A percentile compares a stretch with the other conserved stretches of the same genome.
Conservation (phyloP, 2,888 invertebrate species). For the Ceramica pisi region DNA sequence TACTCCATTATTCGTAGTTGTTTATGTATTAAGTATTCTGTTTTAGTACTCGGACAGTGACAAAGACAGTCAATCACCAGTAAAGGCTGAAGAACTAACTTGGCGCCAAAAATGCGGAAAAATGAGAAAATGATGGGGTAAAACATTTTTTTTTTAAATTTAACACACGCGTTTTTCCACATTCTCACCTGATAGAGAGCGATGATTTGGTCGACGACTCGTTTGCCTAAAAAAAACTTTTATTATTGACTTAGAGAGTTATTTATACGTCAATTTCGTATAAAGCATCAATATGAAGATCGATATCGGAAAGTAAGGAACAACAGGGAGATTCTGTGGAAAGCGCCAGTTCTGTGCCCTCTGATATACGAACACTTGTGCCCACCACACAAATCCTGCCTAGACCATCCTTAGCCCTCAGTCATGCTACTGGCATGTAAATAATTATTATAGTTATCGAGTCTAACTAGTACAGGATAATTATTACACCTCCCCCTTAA, state of each 20-base stretch:
- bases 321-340: not conserved
- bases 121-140: not conserved
- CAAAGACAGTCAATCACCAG: not conserved
- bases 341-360: not conserved
- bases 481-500: constrained; percentile 13
- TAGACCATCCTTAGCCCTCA: not conserved
- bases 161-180: too few species aligned
- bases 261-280: too few species aligned
- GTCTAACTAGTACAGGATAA: constrained; percentile 18
- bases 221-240: too few species aligned
- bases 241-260: too few species aligned
- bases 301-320: not conserved
- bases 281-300: not conserved
- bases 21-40: not conserved
- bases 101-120: not conserved
- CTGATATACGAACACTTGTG: not conserved
- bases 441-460: constrained; percentile 27
- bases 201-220: too few species aligned
- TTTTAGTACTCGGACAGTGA: too few species aligned
- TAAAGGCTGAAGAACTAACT: too few species aligned
- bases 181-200: too few species aligned
- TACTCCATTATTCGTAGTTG: too few species aligned
- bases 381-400: not conserved
- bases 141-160: too few species aligned
- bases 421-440: constrained; percentile 16